These are phyloP conservation scores for Sapayoa aenigma DNA, from an alignment of 2,113 vertebrate species.

Conservation along the genomic window DNA sequence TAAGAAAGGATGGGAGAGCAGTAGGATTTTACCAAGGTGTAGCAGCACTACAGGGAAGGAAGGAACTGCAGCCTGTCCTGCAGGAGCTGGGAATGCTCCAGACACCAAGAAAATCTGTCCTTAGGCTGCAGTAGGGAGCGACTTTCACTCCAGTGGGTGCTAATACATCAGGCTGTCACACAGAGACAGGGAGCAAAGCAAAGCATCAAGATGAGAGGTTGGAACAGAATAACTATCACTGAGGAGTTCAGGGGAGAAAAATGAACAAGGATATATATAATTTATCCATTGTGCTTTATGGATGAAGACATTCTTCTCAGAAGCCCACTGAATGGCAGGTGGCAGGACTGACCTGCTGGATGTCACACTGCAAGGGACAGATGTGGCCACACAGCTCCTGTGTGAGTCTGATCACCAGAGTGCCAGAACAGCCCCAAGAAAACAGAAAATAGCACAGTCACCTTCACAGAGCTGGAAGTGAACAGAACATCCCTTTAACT, in stretches of 20 bases:
- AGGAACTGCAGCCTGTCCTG: not conserved
- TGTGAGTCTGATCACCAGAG: fast-evolving
- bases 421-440: not conserved
- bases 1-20: fast-evolving
- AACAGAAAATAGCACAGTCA: not conserved
- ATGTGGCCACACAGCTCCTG: fast-evolving
- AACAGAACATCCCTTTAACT: not conserved
- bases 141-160: not conserved
- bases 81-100: not conserved
- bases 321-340: not conserved
- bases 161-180: not conserved
- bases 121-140: not conserved
- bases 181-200: not conserved
- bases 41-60: not conserved
- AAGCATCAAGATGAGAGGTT: fast-evolving
- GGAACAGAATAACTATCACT: not conserved
- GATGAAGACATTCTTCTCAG: not conserved
- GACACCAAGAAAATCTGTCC: not conserved
- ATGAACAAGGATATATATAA: fast-evolving
- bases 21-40: not conserved
- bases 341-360: not conserved
- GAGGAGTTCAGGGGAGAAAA: not conserved
- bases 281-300: fast-evolving
- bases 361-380: not conserved
- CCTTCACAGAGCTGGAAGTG: not conserved